Evolutionary conservation across 2,113 vertebrate genomes (phyloP).

Genomic region (Fulmarus glacialis): DNA sequence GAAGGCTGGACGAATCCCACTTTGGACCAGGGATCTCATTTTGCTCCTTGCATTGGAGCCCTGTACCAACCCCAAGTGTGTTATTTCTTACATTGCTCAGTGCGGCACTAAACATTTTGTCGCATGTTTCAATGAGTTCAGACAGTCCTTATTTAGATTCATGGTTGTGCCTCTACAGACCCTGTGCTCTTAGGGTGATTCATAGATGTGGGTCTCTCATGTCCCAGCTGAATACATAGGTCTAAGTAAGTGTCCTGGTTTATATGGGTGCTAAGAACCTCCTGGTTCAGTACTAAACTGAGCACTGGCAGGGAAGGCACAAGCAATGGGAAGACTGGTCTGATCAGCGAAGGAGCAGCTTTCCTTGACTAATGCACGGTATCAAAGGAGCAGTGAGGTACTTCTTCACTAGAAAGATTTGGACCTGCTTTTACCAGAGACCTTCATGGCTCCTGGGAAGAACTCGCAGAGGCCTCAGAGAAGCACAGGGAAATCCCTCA

Average conservation of each 20-base stretch:
- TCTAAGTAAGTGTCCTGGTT: neutral
- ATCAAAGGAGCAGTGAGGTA: neutral
- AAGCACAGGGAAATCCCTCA: neutral
- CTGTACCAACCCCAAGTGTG: accelerated
- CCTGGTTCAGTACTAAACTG: neutral
- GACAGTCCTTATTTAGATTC: neutral
- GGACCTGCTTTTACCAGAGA: neutral
- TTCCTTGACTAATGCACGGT: neutral
- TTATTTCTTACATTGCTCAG: neutral
- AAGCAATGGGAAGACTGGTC: neutral
- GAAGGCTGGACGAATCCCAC: neutral
- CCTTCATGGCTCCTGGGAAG: neutral
- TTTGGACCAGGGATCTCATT: neutral
- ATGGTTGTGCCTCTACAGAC: neutral
- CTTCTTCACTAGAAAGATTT: neutral
- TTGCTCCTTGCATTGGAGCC: neutral
- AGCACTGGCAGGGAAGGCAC: neutral
- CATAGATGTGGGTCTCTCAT: neutral
- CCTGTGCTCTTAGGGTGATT: neutral
- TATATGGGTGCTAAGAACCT: neutral
- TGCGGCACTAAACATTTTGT: accelerated
- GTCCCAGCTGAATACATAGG: neutral
- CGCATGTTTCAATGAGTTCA: neutral
- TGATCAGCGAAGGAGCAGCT: neutral
- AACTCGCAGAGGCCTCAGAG: neutral